Evolutionary conservation across 1,140 invertebrate genomes (phyloP).

Genomic region (Dysdera silvatica): DNA sequence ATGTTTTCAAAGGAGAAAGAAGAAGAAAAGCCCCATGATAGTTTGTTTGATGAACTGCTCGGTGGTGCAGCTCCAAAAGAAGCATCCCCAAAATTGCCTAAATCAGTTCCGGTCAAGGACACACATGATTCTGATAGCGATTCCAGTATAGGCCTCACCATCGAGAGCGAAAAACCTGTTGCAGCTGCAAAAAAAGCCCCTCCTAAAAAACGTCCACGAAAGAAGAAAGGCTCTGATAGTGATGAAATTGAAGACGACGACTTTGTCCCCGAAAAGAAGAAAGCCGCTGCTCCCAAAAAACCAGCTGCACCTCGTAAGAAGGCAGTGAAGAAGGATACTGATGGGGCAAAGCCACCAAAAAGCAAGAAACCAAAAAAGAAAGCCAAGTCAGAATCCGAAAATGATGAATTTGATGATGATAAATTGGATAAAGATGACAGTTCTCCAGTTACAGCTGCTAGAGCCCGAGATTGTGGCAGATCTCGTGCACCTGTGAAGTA

Average conservation of each 20-base stretch:
- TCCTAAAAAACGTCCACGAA: slow-evolving; percentile 34
- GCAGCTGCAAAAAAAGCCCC: slow-evolving; percentile 13
- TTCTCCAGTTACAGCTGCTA: background rate
- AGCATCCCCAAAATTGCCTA: slow-evolving; percentile 24
- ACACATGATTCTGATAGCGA: slow-evolving; percentile 22
- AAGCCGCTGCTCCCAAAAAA: slow-evolving; percentile 37
- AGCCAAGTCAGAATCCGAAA: slow-evolving; percentile 28
- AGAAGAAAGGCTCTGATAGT: slow-evolving; percentile 33
- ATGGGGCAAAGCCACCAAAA: slow-evolving; percentile 39
- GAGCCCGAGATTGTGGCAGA: slow-evolving; percentile 9
- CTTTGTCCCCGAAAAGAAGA: slow-evolving; percentile 33
- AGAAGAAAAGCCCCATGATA: slow-evolving; percentile 20
- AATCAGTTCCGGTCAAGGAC: slow-evolving; percentile 40
- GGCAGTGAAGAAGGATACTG: slow-evolving; percentile 35
- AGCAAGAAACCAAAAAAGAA: slow-evolving; percentile 27
- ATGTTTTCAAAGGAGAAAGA: slow-evolving; percentile 26
- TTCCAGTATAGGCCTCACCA: slow-evolving; percentile 23
- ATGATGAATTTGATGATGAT: slow-evolving; percentile 26
- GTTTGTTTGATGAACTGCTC: slow-evolving; percentile 22
- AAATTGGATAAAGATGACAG: background rate
- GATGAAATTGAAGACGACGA: slow-evolving; percentile 31
- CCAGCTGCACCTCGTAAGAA: slow-evolving; percentile 38
- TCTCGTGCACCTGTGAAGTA: slow-evolving; percentile 21
- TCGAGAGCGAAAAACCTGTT: slow-evolving; percentile 32
- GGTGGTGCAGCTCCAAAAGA: slow-evolving; percentile 31